These are phyloP conservation scores for Agapornis canus DNA, from an alignment of 2,797 vertebrate genomes.

Conservation along the genomic window DNA sequence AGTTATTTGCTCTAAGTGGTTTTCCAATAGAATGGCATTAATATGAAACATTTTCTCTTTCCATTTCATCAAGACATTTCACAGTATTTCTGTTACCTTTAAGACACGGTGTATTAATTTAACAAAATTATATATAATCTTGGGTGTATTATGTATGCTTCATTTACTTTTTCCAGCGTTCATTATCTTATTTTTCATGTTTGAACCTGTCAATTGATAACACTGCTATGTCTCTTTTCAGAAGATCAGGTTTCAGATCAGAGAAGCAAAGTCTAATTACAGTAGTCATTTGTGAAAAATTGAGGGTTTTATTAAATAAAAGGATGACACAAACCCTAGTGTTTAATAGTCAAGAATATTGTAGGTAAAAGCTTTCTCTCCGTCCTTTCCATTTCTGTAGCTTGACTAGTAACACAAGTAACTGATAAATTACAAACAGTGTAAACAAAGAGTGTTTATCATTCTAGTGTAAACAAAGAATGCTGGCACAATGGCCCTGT, in stretches of 20 bases:
- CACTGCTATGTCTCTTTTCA: neutral
- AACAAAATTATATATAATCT: constrained; percentile 70
- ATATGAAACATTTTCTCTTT: constrained; percentile 66
- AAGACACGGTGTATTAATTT: constrained; percentile 59
- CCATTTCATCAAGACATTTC: constrained; percentile 62
- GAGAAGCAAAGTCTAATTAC: constrained; percentile 76
- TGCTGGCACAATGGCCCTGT: neutral
- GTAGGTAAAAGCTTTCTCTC: neutral
- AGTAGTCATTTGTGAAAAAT: constrained; percentile 79
- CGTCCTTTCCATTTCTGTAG: neutral
- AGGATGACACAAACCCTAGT: constrained; percentile 82
- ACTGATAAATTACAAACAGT: neutral
- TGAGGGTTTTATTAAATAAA: constrained; percentile 77
- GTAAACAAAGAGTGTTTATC: neutral
- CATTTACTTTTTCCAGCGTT: constrained; percentile 22
- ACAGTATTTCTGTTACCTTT: constrained; percentile 57
- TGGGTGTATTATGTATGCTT: constrained; percentile 27
- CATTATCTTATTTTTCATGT: constrained; percentile 51
- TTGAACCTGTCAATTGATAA: constrained; percentile 49
- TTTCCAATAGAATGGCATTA: constrained; percentile 72
- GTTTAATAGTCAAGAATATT: constrained; percentile 80
- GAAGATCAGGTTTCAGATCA: constrained; percentile 57
- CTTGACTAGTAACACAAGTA: neutral
- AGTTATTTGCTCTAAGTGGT: constrained; percentile 73
- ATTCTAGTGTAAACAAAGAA: neutral